Evolutionary conservation across 2,797 vertebrate species (phyloP).

Genomic region (Leptatherina wallacei): DNA sequence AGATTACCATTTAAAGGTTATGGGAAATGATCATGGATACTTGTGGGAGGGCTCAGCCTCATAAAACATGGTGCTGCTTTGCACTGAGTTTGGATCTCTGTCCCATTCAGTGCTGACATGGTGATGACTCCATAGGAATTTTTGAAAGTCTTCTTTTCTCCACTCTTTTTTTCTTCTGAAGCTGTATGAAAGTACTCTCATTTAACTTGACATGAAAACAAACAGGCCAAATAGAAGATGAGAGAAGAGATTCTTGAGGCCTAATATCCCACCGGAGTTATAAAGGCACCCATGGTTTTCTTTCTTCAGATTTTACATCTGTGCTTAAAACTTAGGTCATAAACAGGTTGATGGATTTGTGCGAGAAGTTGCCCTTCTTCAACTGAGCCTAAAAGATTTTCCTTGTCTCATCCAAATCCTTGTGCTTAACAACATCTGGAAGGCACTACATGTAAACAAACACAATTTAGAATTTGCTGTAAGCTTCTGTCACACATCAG

Average conservation of each 20-base stretch:
- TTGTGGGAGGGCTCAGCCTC: slow-evolving; percentile 41
- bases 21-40: slow-evolving; percentile 38
- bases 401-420: slow-evolving; percentile 43
- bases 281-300: slow-evolving; percentile 66
- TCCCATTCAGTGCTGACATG: slow-evolving; percentile 43
- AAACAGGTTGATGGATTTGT: slow-evolving; percentile 58
- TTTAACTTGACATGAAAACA: slow-evolving; percentile 76
- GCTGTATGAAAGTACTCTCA: slow-evolving; percentile 70
- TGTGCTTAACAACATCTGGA: slow-evolving; percentile 45
- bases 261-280: slow-evolving; percentile 53
- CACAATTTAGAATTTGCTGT: slow-evolving; percentile 42
- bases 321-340: slow-evolving; percentile 72
- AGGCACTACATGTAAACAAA: slow-evolving; percentile 35
- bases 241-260: slow-evolving; percentile 63
- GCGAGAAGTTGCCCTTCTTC: slow-evolving; percentile 47
- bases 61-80: slow-evolving; percentile 35
- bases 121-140: slow-evolving; percentile 52
- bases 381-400: slow-evolving; percentile 59
- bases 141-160: slow-evolving; percentile 16
- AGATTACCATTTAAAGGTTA: slow-evolving; percentile 52
- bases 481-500: slow-evolving; percentile 26
- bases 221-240: slow-evolving; percentile 55
- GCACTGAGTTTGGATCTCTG: slow-evolving; percentile 46
- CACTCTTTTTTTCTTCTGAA: slow-evolving; percentile 29
- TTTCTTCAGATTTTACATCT: slow-evolving; percentile 61